Base-by-base conservation (phyloP, 1,140 invertebrate genomes). In the Philaenus spumarius region DNA sequence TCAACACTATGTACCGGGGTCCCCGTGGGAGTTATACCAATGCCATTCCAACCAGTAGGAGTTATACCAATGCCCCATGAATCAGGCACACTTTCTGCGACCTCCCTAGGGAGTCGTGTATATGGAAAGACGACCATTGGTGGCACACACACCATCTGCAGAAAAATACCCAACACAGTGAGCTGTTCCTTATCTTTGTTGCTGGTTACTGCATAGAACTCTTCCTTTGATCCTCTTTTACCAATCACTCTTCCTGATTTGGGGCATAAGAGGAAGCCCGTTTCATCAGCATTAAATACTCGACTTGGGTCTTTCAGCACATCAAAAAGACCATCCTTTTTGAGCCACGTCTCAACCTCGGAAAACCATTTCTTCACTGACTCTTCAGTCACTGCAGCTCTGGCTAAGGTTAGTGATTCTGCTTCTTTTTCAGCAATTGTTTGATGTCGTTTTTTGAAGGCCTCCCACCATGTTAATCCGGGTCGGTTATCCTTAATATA, bases 391-490 rank as follows among this genome's bases (percentile, higher is more conserved):
- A 70, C 62, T 30, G 24, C 50, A 17, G 67, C 48, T 54, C 65
- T 64, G 11, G 63, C 47, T 5, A 56, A 35, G 2, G 64, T 69
- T 17, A 69, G 62, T 47, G 48, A 56, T 60, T 71, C 61, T 22
- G 62, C 15, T 26, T 53, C 59, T 55, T 67, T 51, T 20, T 47
- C 20, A 15, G 47, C 45, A 12, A 72, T 54, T 26, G 60, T 42
- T 17, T 64, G 63, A 61, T 73, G 64, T 24, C 65, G 23, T 30
- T 60, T 66, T 43, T 71, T 40, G 66, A 71, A 72, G 3, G n/a
- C n/a, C 55, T 70, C 66, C 57, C 65, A 68, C 71, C 70, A 74
- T 40, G 62, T 66, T 14, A 66, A 61, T 2, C 68, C 67, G 11
- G 71, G 66, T 22, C 37, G 56, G 55, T 67, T 67, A 58, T 69